Evolutionary conservation across 2,113 vertebrate species (phyloP), one percentile per base, ranked within the genome.

Genomic region (Burhinus oedicnemus): DNA sequence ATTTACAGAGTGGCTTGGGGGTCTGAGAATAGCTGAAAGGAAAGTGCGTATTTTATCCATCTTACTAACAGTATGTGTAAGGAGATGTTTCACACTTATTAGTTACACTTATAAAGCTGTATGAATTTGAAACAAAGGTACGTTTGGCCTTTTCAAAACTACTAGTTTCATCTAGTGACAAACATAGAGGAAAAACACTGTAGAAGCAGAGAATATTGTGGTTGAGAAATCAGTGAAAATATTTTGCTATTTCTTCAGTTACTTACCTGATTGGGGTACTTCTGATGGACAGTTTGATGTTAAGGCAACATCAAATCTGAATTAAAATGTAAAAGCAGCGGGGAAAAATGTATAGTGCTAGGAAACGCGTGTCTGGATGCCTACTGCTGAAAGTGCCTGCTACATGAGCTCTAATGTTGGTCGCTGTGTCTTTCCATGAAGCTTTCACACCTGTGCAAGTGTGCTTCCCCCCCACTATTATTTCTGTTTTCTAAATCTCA

Each of bases 381-480:
- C 9, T 32, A 2, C 29, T 25, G 52, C 60, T 47, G 29, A 55
- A 3, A 15, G 32, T 15, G 29, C 25, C 19, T 30, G 4, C 8
- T 12, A 8, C 16, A 4, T 55, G 74, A 58, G 55, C 49, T 78
- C n/a, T 38, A 13, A 19, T 19, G 51, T 13, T 81, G 69, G 14
- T 42, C 6, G 2, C 30, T 70, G 44, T 20, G 38, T 38, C 30
- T 81, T 61, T 57, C 58, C 1, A 1, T 52, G 36, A 52, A 47
- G 27, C 74, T 81, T n/a, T 8, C 27, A 2, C 77, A 23, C 20
- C 20, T 84, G 44, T 81, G 17, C 51, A 18, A 45, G 32, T n/a
- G 8, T 65, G 36, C 18, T 14, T 83, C 12, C 16, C 8, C 8
- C 11, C 21, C 10, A 1, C 1, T 1, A 5, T n/a, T 85, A 6